Percentiles rank a stretch among this genome's conserved stretches.
These are phyloP conservation scores for Ips nitidus DNA, from an alignment of 1,140 invertebrate genomes.

Conservation along the genomic window DNA sequence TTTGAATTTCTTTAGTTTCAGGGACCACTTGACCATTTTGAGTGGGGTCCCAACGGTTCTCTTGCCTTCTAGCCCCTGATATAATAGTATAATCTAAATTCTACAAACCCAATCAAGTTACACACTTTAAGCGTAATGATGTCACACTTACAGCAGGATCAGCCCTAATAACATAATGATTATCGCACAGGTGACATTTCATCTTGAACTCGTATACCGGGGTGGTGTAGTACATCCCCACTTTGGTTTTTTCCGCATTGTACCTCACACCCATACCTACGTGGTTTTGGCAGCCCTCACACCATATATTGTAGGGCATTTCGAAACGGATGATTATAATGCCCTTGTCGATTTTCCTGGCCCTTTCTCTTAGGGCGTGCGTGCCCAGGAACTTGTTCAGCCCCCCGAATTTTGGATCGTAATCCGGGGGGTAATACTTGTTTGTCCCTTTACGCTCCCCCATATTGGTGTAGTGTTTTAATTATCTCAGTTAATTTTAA, in stretches of 20 bases:
- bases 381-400: slow-evolving; percentile 93
- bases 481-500: too few species aligned
- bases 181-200: slow-evolving; percentile 98
- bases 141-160: slow-evolving; percentile 82
- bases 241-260: slow-evolving; percentile 98
- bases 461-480: slow-evolving; percentile 61
- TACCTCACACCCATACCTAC: slow-evolving; percentile 99
- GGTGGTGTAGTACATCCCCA: slow-evolving; percentile 98
- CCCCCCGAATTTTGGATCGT: slow-evolving; percentile 89
- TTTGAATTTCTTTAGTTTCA: slow-evolving; percentile 85
- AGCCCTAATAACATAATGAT: slow-evolving; percentile 98
- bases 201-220: slow-evolving; percentile 98
- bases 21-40: slow-evolving; percentile 94
- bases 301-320: slow-evolving; percentile 99
- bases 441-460: slow-evolving; percentile 98
- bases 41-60: slow-evolving; percentile 96
- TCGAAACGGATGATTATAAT: slow-evolving; percentile 99
- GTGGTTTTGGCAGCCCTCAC: slow-evolving; percentile 95
- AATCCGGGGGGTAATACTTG: slow-evolving; percentile 98
- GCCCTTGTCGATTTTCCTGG: slow-evolving; percentile 90
- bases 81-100: slow-evolving; percentile 98
- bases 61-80: slow-evolving; percentile 91
- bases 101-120: slow-evolving; percentile 57
- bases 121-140: slow-evolving; percentile 20
- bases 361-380: slow-evolving; percentile 94